Evolutionary conservation across 1,140 invertebrate genomes (phyloP).

Genomic region (Pseudomyrmex concolor): DNA sequence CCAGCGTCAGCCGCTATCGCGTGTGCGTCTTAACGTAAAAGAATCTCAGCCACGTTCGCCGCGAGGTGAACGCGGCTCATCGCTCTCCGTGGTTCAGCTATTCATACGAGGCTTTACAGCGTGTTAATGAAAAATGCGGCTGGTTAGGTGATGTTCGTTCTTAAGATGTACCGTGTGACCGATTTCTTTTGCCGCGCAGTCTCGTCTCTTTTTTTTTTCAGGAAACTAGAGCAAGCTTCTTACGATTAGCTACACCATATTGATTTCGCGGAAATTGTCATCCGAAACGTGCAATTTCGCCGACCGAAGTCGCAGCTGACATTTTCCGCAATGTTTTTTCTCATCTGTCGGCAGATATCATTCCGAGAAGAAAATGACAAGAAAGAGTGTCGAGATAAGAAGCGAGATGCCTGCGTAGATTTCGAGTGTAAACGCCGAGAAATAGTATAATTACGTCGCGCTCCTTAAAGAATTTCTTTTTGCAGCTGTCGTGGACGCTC

Average conservation of each 20-base stretch:
- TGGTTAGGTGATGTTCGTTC: slow-evolving; percentile 77
- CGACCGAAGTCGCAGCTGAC: slow-evolving; percentile 4
- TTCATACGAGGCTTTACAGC: slow-evolving; percentile 81
- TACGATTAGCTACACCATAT: slow-evolving; percentile 21
- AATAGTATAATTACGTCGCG: slow-evolving; percentile 65
- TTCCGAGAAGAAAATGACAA: slow-evolving; percentile 55
- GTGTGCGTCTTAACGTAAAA: slow-evolving; percentile 53
- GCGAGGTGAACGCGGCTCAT: slow-evolving; percentile 67
- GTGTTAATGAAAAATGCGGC: slow-evolving; percentile 82
- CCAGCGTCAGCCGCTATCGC: slow-evolving; percentile 54
- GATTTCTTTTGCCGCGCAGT: slow-evolving; percentile 31
- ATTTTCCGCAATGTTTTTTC: slow-evolving; percentile 3
- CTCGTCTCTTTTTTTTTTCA: slow-evolving; percentile 37
- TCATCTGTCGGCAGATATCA: not conserved
- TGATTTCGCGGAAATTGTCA: slow-evolving; percentile 59
- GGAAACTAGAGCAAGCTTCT: slow-evolving; percentile 3
- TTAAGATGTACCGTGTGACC: slow-evolving; percentile 71
- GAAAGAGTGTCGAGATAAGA: slow-evolving; percentile 27
- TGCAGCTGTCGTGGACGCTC: not conserved
- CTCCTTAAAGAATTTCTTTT: slow-evolving; percentile 66
- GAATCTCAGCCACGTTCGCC: slow-evolving; percentile 70
- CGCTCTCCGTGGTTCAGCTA: slow-evolving; percentile 76
- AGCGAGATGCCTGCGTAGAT: not conserved
- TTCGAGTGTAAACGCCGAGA: slow-evolving; percentile 31
- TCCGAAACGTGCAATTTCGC: slow-evolving; percentile 60